Evolutionary conservation across 92 coral and sea anemone genomes (phyloP).

Genomic region (Siderastrea radians): DNA sequence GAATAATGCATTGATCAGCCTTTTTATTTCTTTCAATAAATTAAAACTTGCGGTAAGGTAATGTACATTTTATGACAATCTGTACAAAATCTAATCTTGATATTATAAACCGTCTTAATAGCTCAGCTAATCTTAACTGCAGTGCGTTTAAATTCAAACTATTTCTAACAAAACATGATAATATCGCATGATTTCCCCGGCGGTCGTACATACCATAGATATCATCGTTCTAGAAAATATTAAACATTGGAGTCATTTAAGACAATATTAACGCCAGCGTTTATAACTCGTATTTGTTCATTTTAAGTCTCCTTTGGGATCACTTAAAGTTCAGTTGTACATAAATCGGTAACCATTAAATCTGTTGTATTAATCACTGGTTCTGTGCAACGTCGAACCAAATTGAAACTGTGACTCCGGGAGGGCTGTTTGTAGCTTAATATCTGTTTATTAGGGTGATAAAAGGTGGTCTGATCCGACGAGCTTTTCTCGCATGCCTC

Average conservation of each 20-base stretch:
- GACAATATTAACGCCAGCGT: neutral
- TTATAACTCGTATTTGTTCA: neutral
- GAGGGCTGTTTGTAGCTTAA: slow-evolving; percentile 45
- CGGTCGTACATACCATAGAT: slow-evolving; percentile 19
- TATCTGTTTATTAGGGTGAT: slow-evolving; percentile 12
- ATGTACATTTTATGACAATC: neutral
- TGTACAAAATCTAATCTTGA: slow-evolving; percentile 26
- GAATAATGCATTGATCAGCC: neutral
- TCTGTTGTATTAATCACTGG: slow-evolving; percentile 44
- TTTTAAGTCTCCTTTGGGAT: neutral
- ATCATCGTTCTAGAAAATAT: neutral
- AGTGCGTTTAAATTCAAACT: neutral
- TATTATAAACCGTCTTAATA: slow-evolving; percentile 19
- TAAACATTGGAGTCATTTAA: neutral
- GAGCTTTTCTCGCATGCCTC: slow-evolving; percentile 29
- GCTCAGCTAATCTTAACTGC: slow-evolving; percentile 23
- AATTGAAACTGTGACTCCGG: slow-evolving; percentile 57
- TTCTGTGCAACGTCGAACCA: slow-evolving; percentile 48
- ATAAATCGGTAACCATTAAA: slow-evolving; percentile 86
- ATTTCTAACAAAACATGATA: slow-evolving; percentile 7
- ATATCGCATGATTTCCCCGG: slow-evolving; percentile 25
- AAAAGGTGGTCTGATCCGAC: slow-evolving; percentile 10
- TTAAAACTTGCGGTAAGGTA: slow-evolving; percentile 20
- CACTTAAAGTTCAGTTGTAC: slow-evolving; percentile 89
- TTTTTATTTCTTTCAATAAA: slow-evolving; percentile 28